Evolutionary conservation across 23 tunicate genomes (phyloP).

Genomic region (Trididemnum nubilum): DNA sequence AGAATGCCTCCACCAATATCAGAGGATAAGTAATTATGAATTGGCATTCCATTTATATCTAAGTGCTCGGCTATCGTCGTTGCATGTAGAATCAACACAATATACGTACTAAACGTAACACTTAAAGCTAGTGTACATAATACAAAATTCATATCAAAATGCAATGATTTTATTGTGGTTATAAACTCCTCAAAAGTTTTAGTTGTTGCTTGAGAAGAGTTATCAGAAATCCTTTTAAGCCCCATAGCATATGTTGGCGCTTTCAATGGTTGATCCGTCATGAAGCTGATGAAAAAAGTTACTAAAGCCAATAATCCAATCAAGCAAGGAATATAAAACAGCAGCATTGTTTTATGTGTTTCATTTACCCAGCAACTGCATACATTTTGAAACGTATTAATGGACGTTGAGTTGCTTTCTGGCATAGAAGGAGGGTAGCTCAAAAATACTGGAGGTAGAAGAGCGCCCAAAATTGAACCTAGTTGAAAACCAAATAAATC

Average conservation of each 20-base stretch:
- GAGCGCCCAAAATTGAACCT: not conserved
- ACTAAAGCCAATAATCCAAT: not conserved
- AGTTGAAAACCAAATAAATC: not conserved
- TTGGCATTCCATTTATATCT: not conserved
- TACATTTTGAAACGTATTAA: not conserved
- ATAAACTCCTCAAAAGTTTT: not conserved
- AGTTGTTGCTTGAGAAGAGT: too few species aligned
- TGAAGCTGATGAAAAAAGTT: not conserved
- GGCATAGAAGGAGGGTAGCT: not conserved
- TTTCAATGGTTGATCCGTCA: not conserved
- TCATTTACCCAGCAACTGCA: not conserved
- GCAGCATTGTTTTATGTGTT: not conserved
- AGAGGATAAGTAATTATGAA: not conserved
- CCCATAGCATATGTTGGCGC: conserved; percentile 9
- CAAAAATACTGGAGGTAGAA: not conserved
- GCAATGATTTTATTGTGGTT: not conserved
- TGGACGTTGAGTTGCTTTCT: too few species aligned
- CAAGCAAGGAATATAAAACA: not conserved
- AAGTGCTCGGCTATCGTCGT: not conserved
- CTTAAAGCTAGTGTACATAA: not conserved
- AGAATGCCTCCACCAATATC: not conserved
- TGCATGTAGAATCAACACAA: not conserved
- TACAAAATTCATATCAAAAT: not conserved
- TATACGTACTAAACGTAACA: not conserved
- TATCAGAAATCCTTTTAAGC: not conserved